A percentile compares a stretch with the other conserved stretches of the same genome.
Conservation (phyloP, 2,113 vertebrate species). For the Heloderma charlesbogerti region DNA sequence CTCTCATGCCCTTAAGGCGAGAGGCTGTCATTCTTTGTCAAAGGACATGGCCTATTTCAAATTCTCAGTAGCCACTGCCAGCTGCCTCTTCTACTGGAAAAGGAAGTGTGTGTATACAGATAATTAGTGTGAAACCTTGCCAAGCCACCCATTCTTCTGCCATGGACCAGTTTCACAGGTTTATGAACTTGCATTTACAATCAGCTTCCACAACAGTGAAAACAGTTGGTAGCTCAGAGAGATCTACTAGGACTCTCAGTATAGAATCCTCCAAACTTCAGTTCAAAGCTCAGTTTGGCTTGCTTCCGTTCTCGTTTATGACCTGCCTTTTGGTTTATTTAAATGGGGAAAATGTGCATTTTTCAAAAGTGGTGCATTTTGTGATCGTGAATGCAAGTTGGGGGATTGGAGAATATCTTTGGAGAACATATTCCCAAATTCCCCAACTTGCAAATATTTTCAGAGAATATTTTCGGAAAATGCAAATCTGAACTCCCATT, state of each 20-base stretch:
- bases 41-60: not conserved
- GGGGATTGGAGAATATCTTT: too few species aligned
- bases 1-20: not conserved
- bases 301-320: too few species aligned
- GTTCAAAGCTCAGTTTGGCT: too few species aligned
- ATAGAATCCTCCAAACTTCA: too few species aligned
- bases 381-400: too few species aligned
- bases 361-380: too few species aligned
- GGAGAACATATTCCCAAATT: too few species aligned
- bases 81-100: not conserved
- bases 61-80: not conserved
- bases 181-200: not conserved
- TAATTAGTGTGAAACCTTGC: constrained; percentile 3
- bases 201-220: not conserved
- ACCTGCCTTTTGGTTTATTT: too few species aligned
- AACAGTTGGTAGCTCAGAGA: not conserved
- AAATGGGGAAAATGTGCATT: too few species aligned
- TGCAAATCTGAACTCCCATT: too few species aligned
- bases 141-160: not conserved
- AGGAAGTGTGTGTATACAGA: not conserved
- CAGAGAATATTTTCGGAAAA: too few species aligned
- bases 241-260: not conserved
- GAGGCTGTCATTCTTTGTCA: not conserved
- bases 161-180: not conserved
- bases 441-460: too few species aligned